These are phyloP conservation scores for Pardalotus punctatus DNA, from an alignment of 2,113 vertebrate species.

Conservation along the genomic window DNA sequence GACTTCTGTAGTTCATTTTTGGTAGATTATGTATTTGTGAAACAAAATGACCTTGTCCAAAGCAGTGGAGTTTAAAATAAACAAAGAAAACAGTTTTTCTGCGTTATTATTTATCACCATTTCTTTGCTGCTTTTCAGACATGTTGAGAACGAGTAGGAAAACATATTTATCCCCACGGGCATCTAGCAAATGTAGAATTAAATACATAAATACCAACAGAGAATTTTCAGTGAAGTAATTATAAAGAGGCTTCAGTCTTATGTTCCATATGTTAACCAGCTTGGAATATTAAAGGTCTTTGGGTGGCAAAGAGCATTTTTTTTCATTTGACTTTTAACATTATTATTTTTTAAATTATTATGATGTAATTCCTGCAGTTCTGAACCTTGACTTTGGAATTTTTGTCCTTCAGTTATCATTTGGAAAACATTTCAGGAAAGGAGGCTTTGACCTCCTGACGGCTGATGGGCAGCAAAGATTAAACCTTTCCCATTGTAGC, in stretches of 20 bases:
- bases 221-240: background rate
- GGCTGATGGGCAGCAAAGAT: background rate
- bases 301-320: background rate
- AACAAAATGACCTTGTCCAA: fast-evolving
- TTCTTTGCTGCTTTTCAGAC: background rate
- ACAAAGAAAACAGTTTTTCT: background rate
- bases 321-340: background rate
- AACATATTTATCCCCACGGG: background rate
- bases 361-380: background rate
- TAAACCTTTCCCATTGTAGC: background rate
- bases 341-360: background rate
- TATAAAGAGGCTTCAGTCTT: background rate
- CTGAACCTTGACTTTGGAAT: background rate
- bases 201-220: background rate
- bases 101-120: background rate
- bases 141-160: background rate
- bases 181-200: background rate
- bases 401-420: background rate
- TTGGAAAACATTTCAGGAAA: background rate
- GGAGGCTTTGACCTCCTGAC: background rate
- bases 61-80: background rate
- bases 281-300: background rate
- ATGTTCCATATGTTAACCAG: background rate
- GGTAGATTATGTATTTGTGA: background rate
- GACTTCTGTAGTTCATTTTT: background rate